Evolutionary conservation across 2,888 invertebrate genomes (phyloP), one percentile per base, ranked within the genome.

Genomic region (Aphrophora alni): DNA sequence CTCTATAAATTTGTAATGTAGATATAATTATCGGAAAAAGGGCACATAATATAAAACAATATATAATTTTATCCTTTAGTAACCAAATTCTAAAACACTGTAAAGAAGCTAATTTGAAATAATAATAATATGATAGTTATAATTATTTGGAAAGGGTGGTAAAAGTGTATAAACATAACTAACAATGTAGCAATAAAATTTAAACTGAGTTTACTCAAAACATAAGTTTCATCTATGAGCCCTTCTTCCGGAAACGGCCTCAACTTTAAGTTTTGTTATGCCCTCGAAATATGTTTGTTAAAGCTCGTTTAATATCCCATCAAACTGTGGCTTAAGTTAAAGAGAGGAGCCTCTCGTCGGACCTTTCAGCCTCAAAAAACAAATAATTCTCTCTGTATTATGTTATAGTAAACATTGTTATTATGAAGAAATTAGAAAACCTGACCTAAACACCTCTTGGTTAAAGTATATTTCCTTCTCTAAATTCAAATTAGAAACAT

Each of bases 191-290:
- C 26, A 70, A 21, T 25, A 70, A 70, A 70, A 70, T 70, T 70
- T 70, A 27, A 70, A 70, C 12, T 70, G 70, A 70, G n/a, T 70
- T 70, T 70, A 70, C 24, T 70, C 70, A 21, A 70, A 70, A 70
- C 70, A 70, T 27, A 21, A 21, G 10, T 70, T 70, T 70, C 70
- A 27, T 27, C 27, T 70, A 70, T 70, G 70, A n/a, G 70, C 70
- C 70, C 70, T 70, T 70, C 27, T 70, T 70, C 70, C 70, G 70
- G 70, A 70, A 70, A 70, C 21, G 70, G 70, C 70, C 70, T 70
- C 70, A 72, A 25, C n/a, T n/a, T n/a, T n/a, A n/a, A n/a, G n/a
- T n/a, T n/a, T n/a, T n/a, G n/a, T n/a, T n/a, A n/a, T n/a, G n/a
- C n/a, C n/a, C n/a, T n/a, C n/a, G n/a, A n/a, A n/a, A n/a, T n/a